Evolutionary conservation across 1,140 invertebrate genomes (phyloP), one percentile per base, ranked within the genome.

Genomic region (Thaumatotibia leucotreta): DNA sequence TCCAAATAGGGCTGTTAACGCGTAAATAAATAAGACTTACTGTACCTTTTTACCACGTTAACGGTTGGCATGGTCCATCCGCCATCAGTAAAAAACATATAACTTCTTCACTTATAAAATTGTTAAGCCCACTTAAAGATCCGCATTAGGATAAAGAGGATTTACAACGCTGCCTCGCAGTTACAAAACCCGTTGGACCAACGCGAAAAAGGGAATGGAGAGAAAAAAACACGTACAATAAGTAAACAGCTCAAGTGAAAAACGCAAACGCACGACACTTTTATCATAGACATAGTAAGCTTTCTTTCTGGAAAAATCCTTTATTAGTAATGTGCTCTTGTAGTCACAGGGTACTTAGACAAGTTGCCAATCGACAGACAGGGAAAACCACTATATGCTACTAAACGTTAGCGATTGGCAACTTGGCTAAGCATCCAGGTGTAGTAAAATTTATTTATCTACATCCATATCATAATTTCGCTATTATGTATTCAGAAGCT

Each of bases 221-320:
- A 64, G 77, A 80, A 84, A 81, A 80, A 66, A 61, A 61, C 66
- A 70, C 73, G 62, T 62, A 69, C 72, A 75, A 76, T 76, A 81
- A 76, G 77, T 82, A 70, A 73, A 76, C 70, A n/a, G 77, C 76
- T 75, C 83, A 80, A 80, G 79, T 84, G 83, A 82, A 85, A 74
- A 81, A 79, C 80, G 76, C 76, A 20, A 17, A 17, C 17, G 2
- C 6, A 4, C n/a, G 35, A 39, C 3, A 4, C 11, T 14, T 14
- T 39, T 39, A 39, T 6, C 27, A n/a, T n/a, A n/a, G n/a, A n/a
- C n/a, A n/a, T n/a, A n/a, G n/a, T n/a, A n/a, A n/a, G n/a, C n/a
- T n/a, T n/a, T n/a, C n/a, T n/a, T n/a, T n/a, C n/a, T n/a, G n/a
- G n/a, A n/a, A n/a, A n/a, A n/a, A n/a, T n/a, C n/a, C n/a, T n/a